Percentiles rank a stretch among this genome's conserved stretches.
Evolutionary conservation across 2,113 vertebrate genomes (phyloP).

Genomic region (Theropithecus gelada): DNA sequence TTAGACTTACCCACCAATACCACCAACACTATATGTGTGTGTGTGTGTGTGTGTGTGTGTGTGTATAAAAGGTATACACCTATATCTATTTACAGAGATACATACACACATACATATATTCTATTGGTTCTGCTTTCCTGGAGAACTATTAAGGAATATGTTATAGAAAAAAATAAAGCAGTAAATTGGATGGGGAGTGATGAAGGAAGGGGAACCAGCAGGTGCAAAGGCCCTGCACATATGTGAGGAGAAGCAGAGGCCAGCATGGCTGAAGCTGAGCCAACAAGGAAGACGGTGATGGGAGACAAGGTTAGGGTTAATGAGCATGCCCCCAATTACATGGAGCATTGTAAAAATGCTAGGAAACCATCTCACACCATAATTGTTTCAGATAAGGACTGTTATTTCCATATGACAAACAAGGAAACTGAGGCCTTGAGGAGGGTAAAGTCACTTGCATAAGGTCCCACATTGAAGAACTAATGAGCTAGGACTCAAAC

Average conservation of each 20-base stretch:
- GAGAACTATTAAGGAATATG: background rate
- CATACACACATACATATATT: background rate
- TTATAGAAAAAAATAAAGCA: background rate
- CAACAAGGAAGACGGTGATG: background rate
- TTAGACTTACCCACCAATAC: background rate
- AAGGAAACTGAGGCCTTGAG: background rate
- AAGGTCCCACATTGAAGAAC: background rate
- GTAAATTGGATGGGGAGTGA: background rate
- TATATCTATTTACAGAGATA: no score
- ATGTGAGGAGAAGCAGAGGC: background rate
- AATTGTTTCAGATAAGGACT: background rate
- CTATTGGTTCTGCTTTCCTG: background rate
- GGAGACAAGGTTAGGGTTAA: background rate
- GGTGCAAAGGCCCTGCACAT: background rate
- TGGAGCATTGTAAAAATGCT: background rate
- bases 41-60: no score
- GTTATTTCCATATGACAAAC: background rate
- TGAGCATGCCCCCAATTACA: no score
- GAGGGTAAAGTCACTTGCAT: background rate
- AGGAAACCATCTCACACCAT: background rate
- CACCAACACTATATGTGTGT: background rate
- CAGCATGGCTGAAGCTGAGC: background rate
- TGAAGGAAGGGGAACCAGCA: background rate
- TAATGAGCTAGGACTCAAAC: background rate
- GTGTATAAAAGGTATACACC: no score